Conservation (phyloP, 2,113 vertebrate genomes). For the Phrynosoma platyrhinos region DNA sequence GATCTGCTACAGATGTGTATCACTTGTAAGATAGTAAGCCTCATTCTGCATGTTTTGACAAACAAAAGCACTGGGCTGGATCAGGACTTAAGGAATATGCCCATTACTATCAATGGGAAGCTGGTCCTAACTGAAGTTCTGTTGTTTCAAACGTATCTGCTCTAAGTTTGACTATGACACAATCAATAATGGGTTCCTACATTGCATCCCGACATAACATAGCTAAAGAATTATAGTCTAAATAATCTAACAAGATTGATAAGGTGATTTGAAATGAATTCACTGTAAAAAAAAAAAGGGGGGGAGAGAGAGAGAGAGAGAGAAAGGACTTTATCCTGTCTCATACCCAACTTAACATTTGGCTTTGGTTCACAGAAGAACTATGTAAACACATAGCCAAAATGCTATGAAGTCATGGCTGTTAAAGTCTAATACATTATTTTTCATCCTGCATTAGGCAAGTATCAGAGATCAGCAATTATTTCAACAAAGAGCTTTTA, state of each 20-base stretch:
- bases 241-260: constrained; percentile 12
- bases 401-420: constrained; percentile 52
- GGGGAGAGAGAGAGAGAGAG: no score
- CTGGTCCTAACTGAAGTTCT: background rate
- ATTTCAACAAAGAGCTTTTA: constrained; percentile 60
- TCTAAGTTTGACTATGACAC: background rate
- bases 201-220: no score
- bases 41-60: background rate
- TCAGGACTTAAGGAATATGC: background rate
- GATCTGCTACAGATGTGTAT: background rate
- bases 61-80: background rate
- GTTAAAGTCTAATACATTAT: constrained; percentile 40
- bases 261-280: constrained; percentile 6
- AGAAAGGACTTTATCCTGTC: constrained; percentile 39
- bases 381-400: constrained; percentile 52
- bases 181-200: background rate
- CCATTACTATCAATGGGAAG: background rate
- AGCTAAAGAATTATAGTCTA: background rate
- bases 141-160: background rate
- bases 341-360: constrained; percentile 55
- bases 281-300: constrained; percentile 28
- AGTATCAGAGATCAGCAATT: constrained; percentile 58
- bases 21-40: background rate
- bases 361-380: constrained; percentile 55
- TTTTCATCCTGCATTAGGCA: constrained; percentile 38